A percentile compares a stretch with the other conserved stretches of the same genome.
These are phyloP conservation scores for Cepaea nemoralis DNA, from an alignment of 1,140 invertebrate genomes.

Conservation along the genomic window DNA sequence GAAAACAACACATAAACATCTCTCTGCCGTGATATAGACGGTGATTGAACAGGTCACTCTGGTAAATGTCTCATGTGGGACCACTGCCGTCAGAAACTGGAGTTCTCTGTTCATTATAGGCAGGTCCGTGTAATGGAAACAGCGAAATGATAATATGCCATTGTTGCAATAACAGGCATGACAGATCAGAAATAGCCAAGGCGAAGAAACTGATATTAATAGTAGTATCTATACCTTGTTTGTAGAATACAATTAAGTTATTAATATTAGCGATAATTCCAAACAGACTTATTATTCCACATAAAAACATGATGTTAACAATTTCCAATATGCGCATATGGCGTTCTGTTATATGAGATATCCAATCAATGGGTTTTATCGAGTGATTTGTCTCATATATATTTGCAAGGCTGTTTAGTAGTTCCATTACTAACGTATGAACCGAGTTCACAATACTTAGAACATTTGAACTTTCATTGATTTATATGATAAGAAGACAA, in stretches of 20 bases:
- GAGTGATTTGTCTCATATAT: too few species aligned
- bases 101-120: background rate
- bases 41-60: constrained; percentile 2
- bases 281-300: background rate
- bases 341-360: too few species aligned
- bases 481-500: too few species aligned
- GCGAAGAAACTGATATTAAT: too few species aligned
- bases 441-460: too few species aligned
- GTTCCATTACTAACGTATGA: too few species aligned
- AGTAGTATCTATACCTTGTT: background rate
- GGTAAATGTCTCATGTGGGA: background rate
- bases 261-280: background rate
- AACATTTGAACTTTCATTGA: too few species aligned
- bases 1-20: background rate
- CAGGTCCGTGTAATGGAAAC: background rate
- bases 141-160: background rate
- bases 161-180: background rate
- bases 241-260: background rate
- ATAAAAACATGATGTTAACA: background rate
- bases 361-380: too few species aligned
- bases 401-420: too few species aligned
- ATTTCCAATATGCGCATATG: background rate
- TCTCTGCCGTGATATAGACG: too few species aligned
- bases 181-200: background rate
- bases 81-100: background rate